These are phyloP conservation scores for Passerina amoena DNA, from an alignment of 2,113 vertebrate genomes.

Conservation along the genomic window DNA sequence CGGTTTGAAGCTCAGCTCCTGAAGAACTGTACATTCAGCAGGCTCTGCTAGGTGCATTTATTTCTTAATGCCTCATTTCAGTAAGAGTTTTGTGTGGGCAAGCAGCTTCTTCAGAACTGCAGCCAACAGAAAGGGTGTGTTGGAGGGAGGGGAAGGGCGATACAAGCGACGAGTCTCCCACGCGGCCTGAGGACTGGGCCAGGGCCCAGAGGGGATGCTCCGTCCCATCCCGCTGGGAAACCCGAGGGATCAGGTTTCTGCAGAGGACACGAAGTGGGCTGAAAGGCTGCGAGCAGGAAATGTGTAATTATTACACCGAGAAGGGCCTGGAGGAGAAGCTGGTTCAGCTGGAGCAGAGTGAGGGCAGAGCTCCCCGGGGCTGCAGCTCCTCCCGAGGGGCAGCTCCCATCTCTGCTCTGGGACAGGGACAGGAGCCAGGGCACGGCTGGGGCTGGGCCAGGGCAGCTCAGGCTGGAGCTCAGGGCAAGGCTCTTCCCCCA, in stretches of 20 bases:
- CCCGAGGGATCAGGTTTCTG: neutral
- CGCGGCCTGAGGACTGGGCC: neutral
- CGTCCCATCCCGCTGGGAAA: neutral
- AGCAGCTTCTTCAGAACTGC: constrained; percentile 42
- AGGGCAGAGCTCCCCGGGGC: neutral
- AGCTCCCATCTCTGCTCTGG: neutral
- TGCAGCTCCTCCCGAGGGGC: neutral
- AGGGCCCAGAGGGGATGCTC: neutral
- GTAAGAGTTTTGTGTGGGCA: constrained; percentile 60
- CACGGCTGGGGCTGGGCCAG: neutral
- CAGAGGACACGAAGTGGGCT: neutral
- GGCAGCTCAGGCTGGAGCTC: neutral
- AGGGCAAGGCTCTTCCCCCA: neutral
- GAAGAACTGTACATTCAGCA: neutral
- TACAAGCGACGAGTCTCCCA: neutral
- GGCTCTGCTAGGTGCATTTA: neutral
- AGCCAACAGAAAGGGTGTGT: constrained; percentile 54
- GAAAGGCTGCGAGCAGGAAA: neutral
- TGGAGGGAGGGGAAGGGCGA: constrained; percentile 3
- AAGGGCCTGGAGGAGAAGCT: neutral
- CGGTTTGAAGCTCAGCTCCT: neutral
- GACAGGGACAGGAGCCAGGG: neutral
- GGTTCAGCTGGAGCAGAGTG: neutral
- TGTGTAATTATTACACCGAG: neutral
- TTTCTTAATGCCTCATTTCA: constrained; percentile 40